A percentile compares a stretch with the other conserved stretches of the same genome.
phyloP scores from a whole-genome alignment of 2,113 vertebrate genomes.

The Chamaea fasciata region DNA sequence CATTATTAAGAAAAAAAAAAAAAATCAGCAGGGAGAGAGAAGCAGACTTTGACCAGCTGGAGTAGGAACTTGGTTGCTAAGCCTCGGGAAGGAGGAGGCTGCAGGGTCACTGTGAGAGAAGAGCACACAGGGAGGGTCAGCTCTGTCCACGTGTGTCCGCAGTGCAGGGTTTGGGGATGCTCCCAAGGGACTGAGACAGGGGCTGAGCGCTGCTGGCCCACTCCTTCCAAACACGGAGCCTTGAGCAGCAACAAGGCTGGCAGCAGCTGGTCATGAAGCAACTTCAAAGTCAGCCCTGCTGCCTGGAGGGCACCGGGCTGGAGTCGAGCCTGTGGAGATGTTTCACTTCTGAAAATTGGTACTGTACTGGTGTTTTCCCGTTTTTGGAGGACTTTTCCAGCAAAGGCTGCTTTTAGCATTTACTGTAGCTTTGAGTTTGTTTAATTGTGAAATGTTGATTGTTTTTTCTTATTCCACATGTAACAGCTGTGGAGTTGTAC shows the following conservation, averaged over 20 bases:
- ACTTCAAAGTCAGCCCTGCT: rapidly evolving
- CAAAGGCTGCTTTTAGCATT: background rate
- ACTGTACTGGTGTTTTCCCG: background rate
- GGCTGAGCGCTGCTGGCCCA: rapidly evolving
- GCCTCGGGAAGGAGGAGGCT: background rate
- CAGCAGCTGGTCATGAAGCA: background rate
- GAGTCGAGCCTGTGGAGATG: rapidly evolving
- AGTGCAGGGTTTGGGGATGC: background rate
- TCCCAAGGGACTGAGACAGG: background rate
- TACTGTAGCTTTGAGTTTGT: background rate
- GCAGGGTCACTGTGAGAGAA: background rate
- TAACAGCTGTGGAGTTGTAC: background rate
- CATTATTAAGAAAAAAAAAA: background rate
- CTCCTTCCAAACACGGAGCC: rapidly evolving
- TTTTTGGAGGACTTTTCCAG: background rate
- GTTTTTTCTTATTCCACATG: background rate
- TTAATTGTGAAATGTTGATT: background rate
- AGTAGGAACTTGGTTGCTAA: background rate
- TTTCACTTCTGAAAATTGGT: background rate
- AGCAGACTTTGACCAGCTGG: background rate
- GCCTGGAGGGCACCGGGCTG: background rate
- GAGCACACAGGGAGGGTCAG: background rate
- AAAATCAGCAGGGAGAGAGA: background rate
- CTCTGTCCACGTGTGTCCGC: rapidly evolving
- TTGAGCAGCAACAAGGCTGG: background rate